These are phyloP conservation scores for Apogon talboti DNA, from an alignment of 2,797 vertebrate genomes.

Conservation along the genomic window DNA sequence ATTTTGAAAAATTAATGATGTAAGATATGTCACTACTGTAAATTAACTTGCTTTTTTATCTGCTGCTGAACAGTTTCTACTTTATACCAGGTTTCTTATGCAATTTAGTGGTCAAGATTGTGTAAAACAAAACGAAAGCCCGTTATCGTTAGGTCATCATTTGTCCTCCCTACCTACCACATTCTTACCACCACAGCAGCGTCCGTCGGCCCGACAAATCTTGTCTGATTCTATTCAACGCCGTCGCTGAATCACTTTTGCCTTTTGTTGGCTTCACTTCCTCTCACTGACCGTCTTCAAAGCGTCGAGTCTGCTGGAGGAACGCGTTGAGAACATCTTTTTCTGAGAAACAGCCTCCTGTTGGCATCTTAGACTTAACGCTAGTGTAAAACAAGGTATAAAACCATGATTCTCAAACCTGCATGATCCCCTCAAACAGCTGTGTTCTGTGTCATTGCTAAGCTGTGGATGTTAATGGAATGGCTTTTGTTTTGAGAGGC, in stretches of 20 bases:
- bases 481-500: slow-evolving; percentile 52
- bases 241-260: slow-evolving; percentile 72
- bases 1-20: slow-evolving; percentile 84
- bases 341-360: slow-evolving; percentile 24
- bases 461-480: slow-evolving; percentile 44
- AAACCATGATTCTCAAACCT: slow-evolving; percentile 52
- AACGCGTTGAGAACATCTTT: slow-evolving; percentile 21
- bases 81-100: slow-evolving; percentile 89
- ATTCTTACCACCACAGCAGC: slow-evolving; percentile 51
- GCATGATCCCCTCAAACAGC: slow-evolving; percentile 57
- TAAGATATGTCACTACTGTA: slow-evolving; percentile 89
- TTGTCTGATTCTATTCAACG: slow-evolving; percentile 59
- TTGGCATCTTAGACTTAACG: slow-evolving; percentile 28
- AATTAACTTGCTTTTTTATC: slow-evolving; percentile 88
- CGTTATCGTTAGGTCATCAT: slow-evolving; percentile 66
- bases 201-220: slow-evolving; percentile 49
- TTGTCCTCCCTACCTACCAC: slow-evolving; percentile 57
- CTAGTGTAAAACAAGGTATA: slow-evolving; percentile 21
- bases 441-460: slow-evolving; percentile 43
- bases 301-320: slow-evolving; percentile 35
- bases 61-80: slow-evolving; percentile 88
- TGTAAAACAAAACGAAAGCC: slow-evolving; percentile 77
- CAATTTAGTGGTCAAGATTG: slow-evolving; percentile 84
- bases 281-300: slow-evolving; percentile 29
- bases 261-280: slow-evolving; percentile 72